A percentile compares a stretch with the other conserved stretches of the same genome.
phyloP scores from a whole-genome alignment of 2,888 invertebrate genomes.

The Nineta flava region DNA sequence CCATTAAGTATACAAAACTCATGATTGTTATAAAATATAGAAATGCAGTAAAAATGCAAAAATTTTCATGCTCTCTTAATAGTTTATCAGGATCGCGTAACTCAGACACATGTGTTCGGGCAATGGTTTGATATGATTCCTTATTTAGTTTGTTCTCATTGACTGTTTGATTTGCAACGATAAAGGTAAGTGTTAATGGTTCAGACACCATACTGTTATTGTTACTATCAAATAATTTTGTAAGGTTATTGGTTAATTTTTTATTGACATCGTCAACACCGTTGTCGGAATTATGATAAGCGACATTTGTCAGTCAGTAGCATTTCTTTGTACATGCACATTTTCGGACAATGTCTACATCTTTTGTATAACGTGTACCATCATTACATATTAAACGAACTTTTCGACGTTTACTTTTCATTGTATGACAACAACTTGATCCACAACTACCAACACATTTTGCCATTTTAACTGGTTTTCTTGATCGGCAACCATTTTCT shows the following conservation, averaged over 20 bases:
- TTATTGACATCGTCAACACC: neutral
- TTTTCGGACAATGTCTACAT: slow-evolving; percentile 90
- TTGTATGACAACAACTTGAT: slow-evolving; percentile 75
- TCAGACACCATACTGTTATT: slow-evolving; percentile 8
- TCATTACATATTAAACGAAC: slow-evolving; percentile 86
- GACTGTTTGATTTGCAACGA: neutral
- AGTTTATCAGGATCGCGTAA: neutral
- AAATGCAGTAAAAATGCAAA: slow-evolving; percentile 26
- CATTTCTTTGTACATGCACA: slow-evolving; percentile 92
- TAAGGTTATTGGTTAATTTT: slow-evolving; percentile 2
- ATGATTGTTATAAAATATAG: slow-evolving; percentile 28
- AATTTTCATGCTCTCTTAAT: slow-evolving; percentile 15
- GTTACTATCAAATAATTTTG: slow-evolving; percentile 7
- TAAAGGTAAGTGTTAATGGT: slow-evolving; percentile 4
- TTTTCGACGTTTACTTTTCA: slow-evolving; percentile 86
- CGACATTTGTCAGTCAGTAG: slow-evolving; percentile 52
- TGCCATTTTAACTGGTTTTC: slow-evolving; percentile 81
- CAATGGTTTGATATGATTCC: neutral
- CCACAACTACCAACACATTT: slow-evolving; percentile 71
- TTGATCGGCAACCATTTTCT: slow-evolving; percentile 80
- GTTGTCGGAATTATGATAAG: slow-evolving; percentile 32
- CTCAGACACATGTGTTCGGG: slow-evolving; percentile 2
- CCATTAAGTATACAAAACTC: slow-evolving; percentile 26
- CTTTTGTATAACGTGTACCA: slow-evolving; percentile 86
- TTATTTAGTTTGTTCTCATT: neutral